Base-by-base conservation (phyloP, 2,797 vertebrate species). In the Knipowitschia caucasica region DNA sequence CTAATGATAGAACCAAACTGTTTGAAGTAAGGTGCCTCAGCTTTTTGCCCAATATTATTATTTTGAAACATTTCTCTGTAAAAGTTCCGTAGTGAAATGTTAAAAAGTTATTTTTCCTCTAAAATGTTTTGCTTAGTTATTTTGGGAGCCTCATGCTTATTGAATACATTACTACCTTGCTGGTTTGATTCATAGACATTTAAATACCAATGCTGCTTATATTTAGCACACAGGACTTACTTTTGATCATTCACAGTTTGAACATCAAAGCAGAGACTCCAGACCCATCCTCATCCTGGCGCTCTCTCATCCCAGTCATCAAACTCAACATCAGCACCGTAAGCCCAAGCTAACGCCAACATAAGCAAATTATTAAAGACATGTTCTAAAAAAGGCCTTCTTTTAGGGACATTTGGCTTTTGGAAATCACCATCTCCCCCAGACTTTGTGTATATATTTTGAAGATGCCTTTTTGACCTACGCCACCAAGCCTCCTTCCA, bases 311-410 rank as follows among this genome's bases (percentile, higher is more conserved):
- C 75, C 97, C 97, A 0, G 96, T 99, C 62, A 94, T 99, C 82
- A 99, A 99, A 88, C 92, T 99, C 45, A 98, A 96, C 73, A 94
- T 99, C 86, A 98, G 93, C 89, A 96, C 96, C 1, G 97, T 99
- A 84, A 94, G 96, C 5, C 12, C 6, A 23, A 7, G 25, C 10
- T 7, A n/a, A n/a, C 23, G n/a, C 4, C 39, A 27, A 4, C 3
- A 1, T 21, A 17, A 2, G 17, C 4, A 33, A 0, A 4, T 15
- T n/a, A 31, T 25, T 43, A 18, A 43, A 30, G 15, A 8, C 27
- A 30, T 30, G 11, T 30, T 15, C 1, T 4, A 49, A 12, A 31
- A 49, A 31, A 3, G 3, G 7, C 27, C 20, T 49, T 1, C 6
- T 45, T 29, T 1, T 33, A 99, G 96, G 97, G 96, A 36, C 95